A percentile compares a stretch with the other conserved stretches of the same genome.
Conservation (phyloP, 2,888 invertebrate genomes). For the Drosophila sordidula region DNA sequence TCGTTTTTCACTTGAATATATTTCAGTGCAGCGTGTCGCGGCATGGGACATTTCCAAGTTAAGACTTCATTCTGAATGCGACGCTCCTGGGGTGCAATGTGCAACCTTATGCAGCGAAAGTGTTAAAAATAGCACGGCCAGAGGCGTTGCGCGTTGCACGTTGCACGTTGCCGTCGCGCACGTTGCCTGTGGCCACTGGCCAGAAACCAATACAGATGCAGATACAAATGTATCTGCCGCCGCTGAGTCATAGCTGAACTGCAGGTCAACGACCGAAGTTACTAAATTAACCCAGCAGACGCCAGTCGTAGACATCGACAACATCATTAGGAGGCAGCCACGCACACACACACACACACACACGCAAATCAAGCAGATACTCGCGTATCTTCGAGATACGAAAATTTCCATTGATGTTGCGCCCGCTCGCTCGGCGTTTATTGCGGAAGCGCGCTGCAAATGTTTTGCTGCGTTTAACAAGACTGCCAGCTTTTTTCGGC, state of each 20-base stretch:
- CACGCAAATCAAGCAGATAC: slow-evolving; percentile 40
- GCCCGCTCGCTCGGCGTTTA: slow-evolving; percentile 33
- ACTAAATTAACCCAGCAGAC: slow-evolving; percentile 66
- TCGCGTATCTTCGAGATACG: slow-evolving; percentile 34
- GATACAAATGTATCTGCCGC: slow-evolving; percentile 20
- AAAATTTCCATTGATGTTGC: slow-evolving; percentile 27
- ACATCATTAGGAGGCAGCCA: slow-evolving; percentile 63
- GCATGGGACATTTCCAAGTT: slow-evolving; percentile 75
- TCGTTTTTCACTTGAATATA: slow-evolving; percentile 47
- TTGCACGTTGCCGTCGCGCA: no score
- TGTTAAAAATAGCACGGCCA: slow-evolving; percentile 74
- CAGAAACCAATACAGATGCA: slow-evolving; percentile 28
- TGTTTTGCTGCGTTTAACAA: slow-evolving; percentile 74
- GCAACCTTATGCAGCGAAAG: slow-evolving; percentile 71
- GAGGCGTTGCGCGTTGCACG: slow-evolving; percentile 33
- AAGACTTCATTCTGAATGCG: slow-evolving; percentile 39
- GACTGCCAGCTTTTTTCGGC: slow-evolving; percentile 11
- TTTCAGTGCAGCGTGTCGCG: slow-evolving; percentile 54
- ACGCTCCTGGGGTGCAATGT: slow-evolving; percentile 75
- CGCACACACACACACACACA: slow-evolving; percentile 3
- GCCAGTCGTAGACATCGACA: slow-evolving; percentile 63
- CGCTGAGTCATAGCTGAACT: slow-evolving; percentile 65
- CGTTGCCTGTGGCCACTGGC: slow-evolving; percentile 42
- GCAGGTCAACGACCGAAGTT: slow-evolving; percentile 71
- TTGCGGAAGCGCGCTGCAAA: slow-evolving; percentile 72